These are phyloP conservation scores for Procavia capensis DNA, from an alignment of 2,113 vertebrate genomes.

Conservation along the genomic window DNA sequence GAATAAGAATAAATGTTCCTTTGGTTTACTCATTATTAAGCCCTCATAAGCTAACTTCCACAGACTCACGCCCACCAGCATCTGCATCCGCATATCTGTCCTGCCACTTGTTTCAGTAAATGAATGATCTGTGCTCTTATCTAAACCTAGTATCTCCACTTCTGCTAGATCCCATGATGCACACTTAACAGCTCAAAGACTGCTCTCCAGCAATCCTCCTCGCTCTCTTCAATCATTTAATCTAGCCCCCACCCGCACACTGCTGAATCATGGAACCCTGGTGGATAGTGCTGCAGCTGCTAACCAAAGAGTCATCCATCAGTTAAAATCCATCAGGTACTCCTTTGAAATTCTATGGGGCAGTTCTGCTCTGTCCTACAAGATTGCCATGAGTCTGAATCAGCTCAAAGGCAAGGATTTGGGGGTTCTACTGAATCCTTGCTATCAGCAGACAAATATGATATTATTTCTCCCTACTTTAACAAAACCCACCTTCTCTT, in stretches of 20 bases:
- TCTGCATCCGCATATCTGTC: background rate
- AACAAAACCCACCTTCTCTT: background rate
- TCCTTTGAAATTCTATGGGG: no score
- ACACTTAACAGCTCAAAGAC: background rate
- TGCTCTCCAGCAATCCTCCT: background rate
- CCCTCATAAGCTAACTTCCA: background rate
- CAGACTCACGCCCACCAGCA: background rate
- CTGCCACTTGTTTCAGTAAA: background rate
- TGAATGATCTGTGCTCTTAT: background rate
- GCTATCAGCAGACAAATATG: background rate
- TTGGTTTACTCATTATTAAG: background rate
- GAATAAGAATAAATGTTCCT: background rate
- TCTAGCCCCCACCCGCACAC: no score
- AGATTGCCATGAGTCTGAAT: no score
- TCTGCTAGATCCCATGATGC: background rate
- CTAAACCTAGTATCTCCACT: background rate
- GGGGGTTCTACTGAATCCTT: background rate
- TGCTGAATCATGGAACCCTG: no score
- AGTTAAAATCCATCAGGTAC: no score
- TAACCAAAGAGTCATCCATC: no score
- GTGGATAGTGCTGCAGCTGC: no score
- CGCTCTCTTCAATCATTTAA: background rate
- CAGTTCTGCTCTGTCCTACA: no score
- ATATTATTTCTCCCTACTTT: background rate
- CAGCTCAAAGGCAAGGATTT: no score